Conservation (phyloP, 2,113 vertebrate species). For the human (Homo sapiens) region GRCh38 chr14:89599501-89600000, state of each 20-base stretch:
- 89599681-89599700: conserved; percentile 8
- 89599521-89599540: neutral
- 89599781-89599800: conserved; percentile 32
- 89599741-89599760: conserved; percentile 38
- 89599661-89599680: neutral
- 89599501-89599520: neutral
- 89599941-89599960: neutral
- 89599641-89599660: neutral
- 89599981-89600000: neutral
- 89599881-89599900: neutral
- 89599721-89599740: conserved; percentile 27
- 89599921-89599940: neutral
- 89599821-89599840: conserved; percentile 1
- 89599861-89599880: neutral
- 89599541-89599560: neutral
- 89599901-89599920: neutral
- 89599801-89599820: conserved; percentile 28
- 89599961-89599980: neutral
- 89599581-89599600: neutral
- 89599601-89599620: conserved; percentile 1
- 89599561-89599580: neutral
- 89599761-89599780: conserved; percentile 33
- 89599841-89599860: neutral
- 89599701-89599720: conserved; percentile 21
- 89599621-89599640: neutral